A percentile compares a stretch with the other conserved stretches of the same genome.
Evolutionary conservation across 23 tunicate genomes (phyloP).

Genomic region (Oikopleura dioica): DNA sequence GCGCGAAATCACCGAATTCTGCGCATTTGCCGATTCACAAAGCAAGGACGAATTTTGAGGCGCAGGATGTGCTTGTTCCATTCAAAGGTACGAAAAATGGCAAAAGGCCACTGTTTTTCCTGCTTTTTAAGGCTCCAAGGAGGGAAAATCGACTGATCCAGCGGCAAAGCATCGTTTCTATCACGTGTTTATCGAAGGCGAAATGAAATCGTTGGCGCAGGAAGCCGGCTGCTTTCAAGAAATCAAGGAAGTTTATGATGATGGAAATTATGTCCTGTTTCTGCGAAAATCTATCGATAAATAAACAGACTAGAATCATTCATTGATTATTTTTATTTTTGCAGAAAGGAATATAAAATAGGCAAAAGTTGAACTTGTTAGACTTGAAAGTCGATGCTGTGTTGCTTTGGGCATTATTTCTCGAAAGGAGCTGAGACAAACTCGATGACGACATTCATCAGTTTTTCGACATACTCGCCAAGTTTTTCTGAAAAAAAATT

Average conservation of each 20-base stretch:
- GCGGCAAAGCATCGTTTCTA: slow-evolving; percentile 43
- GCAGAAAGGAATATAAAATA: too few relatives aligned
- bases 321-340: neutral
- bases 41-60: slow-evolving; percentile 37
- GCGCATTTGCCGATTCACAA: slow-evolving; percentile 25
- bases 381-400: too few relatives aligned
- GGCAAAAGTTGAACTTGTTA: too few relatives aligned
- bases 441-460: too few relatives aligned
- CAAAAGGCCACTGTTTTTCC: neutral
- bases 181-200: slow-evolving; percentile 67
- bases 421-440: too few relatives aligned
- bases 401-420: too few relatives aligned
- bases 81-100: slow-evolving; percentile 27
- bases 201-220: slow-evolving; percentile 28
- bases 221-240: slow-evolving; percentile 13
- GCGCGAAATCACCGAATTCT: neutral
- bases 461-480: too few relatives aligned
- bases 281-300: slow-evolving; percentile 13
- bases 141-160: neutral
- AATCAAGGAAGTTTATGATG: slow-evolving; percentile 52
- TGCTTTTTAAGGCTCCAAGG: neutral
- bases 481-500: too few relatives aligned
- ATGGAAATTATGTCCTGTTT: slow-evolving; percentile 72
- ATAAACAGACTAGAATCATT: neutral
- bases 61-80: slow-evolving; percentile 80